phyloP scores from a whole-genome alignment of 2,888 invertebrate genomes.

The Lasioglossum oenotherae region DNA sequence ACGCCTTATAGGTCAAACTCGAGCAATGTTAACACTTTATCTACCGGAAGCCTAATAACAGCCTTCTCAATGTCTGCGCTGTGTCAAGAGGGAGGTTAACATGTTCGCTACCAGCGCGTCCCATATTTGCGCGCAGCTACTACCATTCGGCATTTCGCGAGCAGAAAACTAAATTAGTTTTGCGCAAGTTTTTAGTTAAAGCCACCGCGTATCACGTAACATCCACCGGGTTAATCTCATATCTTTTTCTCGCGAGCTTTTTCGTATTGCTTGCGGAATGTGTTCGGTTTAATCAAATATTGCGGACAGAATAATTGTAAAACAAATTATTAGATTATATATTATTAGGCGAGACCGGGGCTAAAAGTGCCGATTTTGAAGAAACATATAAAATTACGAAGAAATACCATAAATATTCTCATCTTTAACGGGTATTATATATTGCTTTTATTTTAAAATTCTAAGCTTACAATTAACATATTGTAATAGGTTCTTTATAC shows the following conservation, averaged over 20 bases:
- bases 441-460: no score
- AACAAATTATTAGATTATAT: background rate
- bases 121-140: background rate
- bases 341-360: background rate
- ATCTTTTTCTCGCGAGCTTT: background rate
- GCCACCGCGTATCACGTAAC: background rate
- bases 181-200: background rate
- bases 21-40: background rate
- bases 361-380: no score
- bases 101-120: background rate
- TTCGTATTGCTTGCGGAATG: background rate
- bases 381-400: no score
- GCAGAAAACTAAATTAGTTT: slow-evolving; percentile 2
- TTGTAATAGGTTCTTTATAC: no score
- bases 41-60: slow-evolving; percentile 6
- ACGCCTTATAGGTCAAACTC: background rate
- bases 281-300: background rate
- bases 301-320: background rate
- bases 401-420: no score
- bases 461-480: no score
- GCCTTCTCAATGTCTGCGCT: background rate
- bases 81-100: background rate
- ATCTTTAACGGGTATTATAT: no score
- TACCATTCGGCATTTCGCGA: background rate
- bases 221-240: background rate